Evolutionary conservation across 2,888 invertebrate species (phyloP).

Genomic region (Urechis unicinctus): DNA sequence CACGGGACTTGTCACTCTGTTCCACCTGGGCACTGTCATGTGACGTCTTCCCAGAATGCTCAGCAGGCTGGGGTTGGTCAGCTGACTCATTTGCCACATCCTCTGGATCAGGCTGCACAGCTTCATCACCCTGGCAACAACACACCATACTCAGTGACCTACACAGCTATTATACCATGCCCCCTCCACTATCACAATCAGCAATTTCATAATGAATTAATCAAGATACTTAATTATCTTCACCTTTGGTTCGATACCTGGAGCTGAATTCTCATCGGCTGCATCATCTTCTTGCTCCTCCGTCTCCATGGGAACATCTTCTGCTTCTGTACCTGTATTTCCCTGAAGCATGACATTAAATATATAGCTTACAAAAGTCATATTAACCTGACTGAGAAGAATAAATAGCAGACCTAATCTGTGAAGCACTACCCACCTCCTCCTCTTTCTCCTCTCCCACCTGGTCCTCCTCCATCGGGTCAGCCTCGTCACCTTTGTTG

Average conservation of each 20-base stretch:
- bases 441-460: constrained; percentile 21
- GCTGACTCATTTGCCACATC: constrained; percentile 46
- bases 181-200: background rate
- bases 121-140: background rate
- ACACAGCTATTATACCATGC: background rate
- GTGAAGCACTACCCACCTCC: background rate
- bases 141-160: background rate
- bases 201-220: background rate
- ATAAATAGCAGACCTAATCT: no score
- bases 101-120: constrained; percentile 2
- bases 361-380: no score
- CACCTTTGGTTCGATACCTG: background rate
- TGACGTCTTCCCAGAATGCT: constrained; percentile 29
- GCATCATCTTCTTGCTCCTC: constrained; percentile 42
- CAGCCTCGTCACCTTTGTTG: constrained; percentile 20
- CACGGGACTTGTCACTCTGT: constrained; percentile 31
- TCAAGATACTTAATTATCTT: background rate
- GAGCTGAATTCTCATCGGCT: background rate
- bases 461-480: constrained; percentile 23
- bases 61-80: constrained; percentile 21
- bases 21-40: constrained; percentile 25
- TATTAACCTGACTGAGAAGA: no score
- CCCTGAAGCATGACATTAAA: no score
- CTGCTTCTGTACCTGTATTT: no score
- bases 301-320: constrained; percentile 13